A percentile compares a stretch with the other conserved stretches of the same genome.
Conservation (phyloP, 2,797 vertebrate species). For the Buphagus erythrorhynchus region DNA sequence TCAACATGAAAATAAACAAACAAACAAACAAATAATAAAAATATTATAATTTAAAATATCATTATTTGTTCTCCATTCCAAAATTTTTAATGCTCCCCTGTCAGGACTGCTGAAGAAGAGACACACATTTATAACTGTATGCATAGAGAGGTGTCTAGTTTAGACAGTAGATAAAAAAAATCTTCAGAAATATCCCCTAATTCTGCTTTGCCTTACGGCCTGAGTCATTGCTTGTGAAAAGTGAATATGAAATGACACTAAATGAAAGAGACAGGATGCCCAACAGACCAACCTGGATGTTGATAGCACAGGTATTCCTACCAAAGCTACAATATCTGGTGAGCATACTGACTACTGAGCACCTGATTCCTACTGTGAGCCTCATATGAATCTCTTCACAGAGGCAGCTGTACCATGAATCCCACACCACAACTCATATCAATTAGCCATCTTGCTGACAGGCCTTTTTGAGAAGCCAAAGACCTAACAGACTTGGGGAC, state of each 20-base stretch:
- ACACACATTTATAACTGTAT: not conserved
- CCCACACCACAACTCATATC: not conserved
- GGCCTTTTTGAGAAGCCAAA: not conserved
- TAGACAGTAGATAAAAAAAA: not conserved
- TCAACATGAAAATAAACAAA: not conserved
- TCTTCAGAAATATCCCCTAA: not conserved
- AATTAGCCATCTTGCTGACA: not conserved
- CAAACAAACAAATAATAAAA: not conserved
- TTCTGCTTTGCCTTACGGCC: not conserved
- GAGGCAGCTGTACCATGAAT: not conserved
- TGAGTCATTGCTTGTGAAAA: not conserved
- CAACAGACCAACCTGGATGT: not conserved
- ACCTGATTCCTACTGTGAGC: not conserved
- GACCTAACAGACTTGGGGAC: not conserved
- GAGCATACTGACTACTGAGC: not conserved
- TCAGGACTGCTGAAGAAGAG: not conserved
- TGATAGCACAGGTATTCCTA: not conserved
- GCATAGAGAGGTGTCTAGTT: not conserved
- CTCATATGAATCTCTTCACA: fast-evolving
- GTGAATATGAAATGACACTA: not conserved
- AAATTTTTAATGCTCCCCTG: not conserved
- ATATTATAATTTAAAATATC: not conserved
- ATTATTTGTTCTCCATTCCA: not conserved
- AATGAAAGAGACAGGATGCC: not conserved
- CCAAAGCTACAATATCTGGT: not conserved